These are phyloP conservation scores for Drosophila dunni DNA, from an alignment of 1,140 invertebrate species.

Conservation along the genomic window DNA sequence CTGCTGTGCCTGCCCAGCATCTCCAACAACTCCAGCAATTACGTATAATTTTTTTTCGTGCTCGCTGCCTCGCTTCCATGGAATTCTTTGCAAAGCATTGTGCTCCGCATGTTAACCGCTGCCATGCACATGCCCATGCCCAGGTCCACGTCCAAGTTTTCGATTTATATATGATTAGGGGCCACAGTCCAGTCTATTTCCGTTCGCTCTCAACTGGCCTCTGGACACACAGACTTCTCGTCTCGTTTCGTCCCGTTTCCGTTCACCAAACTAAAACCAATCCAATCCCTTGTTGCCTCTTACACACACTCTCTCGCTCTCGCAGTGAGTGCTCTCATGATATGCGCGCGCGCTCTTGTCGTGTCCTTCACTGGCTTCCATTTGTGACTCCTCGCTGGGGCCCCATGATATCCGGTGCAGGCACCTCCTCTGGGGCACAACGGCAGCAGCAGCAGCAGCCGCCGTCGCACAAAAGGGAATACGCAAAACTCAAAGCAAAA, in stretches of 20 bases:
- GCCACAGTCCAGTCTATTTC: slow-evolving; percentile 44
- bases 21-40: slow-evolving; percentile 38
- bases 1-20: slow-evolving; percentile 51
- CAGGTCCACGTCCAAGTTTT: slow-evolving; percentile 18
- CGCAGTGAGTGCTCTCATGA: slow-evolving; percentile 14
- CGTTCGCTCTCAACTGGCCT: slow-evolving; percentile 27
- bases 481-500: slow-evolving; percentile 22
- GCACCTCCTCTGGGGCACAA: slow-evolving; percentile 51
- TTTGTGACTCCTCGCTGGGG: slow-evolving; percentile 47
- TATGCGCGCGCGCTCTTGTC: slow-evolving; percentile 47
- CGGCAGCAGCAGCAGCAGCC: slow-evolving; percentile 6
- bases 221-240: slow-evolving; percentile 3
- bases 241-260: not conserved
- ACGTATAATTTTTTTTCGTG: slow-evolving; percentile 56
- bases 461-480: slow-evolving; percentile 39
- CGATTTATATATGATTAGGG: slow-evolving; percentile 25
- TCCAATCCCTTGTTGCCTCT: not conserved
- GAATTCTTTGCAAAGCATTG: slow-evolving; percentile 37
- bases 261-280: not conserved
- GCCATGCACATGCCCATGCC: not conserved
- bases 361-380: slow-evolving; percentile 51
- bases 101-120: not conserved
- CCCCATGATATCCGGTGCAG: slow-evolving; percentile 51
- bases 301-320: not conserved
- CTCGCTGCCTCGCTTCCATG: slow-evolving; percentile 41